These are phyloP conservation scores for Drosophila parabipectinata DNA, from an alignment of 1,140 invertebrate genomes.

Conservation along the genomic window DNA sequence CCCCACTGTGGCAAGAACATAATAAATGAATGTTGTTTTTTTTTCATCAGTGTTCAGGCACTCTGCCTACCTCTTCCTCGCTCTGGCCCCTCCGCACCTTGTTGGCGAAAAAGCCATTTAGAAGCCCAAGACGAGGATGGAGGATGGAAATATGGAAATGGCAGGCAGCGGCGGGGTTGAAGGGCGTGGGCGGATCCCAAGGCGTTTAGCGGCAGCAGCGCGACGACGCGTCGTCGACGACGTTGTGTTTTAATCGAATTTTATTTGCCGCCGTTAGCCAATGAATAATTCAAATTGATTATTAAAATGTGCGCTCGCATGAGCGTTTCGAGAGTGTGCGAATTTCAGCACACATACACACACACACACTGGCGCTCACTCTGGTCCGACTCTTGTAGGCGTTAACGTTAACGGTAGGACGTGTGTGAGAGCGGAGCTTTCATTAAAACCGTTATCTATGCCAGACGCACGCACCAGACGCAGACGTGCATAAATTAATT, in stretches of 20 bases:
- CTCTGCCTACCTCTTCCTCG: neutral
- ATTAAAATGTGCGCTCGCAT: constrained; percentile 68
- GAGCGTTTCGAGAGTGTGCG: constrained; percentile 28
- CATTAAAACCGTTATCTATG: constrained; percentile 78
- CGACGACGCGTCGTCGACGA: constrained; percentile 20
- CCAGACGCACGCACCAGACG: constrained; percentile 65
- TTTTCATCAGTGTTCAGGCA: constrained; percentile 18
- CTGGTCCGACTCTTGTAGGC: constrained; percentile 23
- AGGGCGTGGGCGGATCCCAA: constrained; percentile 64
- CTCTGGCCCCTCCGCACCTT: neutral
- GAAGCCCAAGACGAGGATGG: constrained; percentile 24
- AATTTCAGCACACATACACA: constrained; percentile 11
- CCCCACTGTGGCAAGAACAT: constrained; percentile 29
- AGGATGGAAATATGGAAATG: constrained; percentile 24
- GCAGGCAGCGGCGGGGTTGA: constrained; percentile 6
- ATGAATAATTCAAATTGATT: constrained; percentile 83
- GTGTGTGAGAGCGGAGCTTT: constrained; percentile 60
- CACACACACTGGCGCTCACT: constrained; percentile 10
- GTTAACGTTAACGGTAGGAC: constrained; percentile 41
- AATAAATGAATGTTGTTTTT: constrained; percentile 39
- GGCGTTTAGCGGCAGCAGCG: constrained; percentile 48
- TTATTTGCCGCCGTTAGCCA: constrained; percentile 81
- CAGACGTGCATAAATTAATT: constrained; percentile 71
- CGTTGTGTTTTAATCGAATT: constrained; percentile 80
- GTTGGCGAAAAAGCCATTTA: constrained; percentile 22